Base-by-base conservation (phyloP, 2,888 invertebrate genomes). In the Dendrolimus pini region DNA sequence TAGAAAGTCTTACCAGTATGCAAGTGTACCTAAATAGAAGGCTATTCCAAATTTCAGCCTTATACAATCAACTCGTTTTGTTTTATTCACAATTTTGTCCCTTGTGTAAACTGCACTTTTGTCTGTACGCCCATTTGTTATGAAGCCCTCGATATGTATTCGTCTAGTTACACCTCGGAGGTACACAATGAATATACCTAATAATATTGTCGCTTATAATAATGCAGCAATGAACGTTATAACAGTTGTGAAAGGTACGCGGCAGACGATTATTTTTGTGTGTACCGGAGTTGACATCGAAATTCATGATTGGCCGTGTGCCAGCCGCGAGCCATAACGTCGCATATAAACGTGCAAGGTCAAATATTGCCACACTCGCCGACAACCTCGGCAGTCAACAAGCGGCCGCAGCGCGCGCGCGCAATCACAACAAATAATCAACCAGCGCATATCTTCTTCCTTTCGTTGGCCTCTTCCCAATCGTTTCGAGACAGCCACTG, bases 281-380 rank as follows among this genome's bases (percentile, higher is more conserved):
- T 84, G 61, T 58, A 52, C 52, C 74, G 78, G 68, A 83, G 89
- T 89, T 89, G 90, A 89, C 90, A 89, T 78, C 83, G 82, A 70
- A 73, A 69, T 72, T 65, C 70, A 73, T 68, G 63, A 30, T 71
- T 88, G 89, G 89, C 85, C 59, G 58, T 13, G 57, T 60, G 88
- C 88, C 88, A 88, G 82, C 66, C 71, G 65, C 68, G 72, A 75
- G 74, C 76, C 73, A 71, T 79, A 79, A 75, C 81, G 83, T 81
- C 85, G 82, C 80, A 77, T 82, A 83, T 82, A 83, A 78, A 74
- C 82, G 79, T 64, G 77, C 89, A 90, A 90, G 89, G 89, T 90
- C 89, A 86, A 73, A 82, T 82, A 81, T 81, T 84, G 86, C 77
- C 79, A 84, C 85, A 82, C 70, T 76, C 71, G 74, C 72, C 71